Percentiles rank a stretch among this genome's conserved stretches.
Evolutionary conservation across 1,140 invertebrate genomes (phyloP).

Genomic region (Drosophila lacteicornis): DNA sequence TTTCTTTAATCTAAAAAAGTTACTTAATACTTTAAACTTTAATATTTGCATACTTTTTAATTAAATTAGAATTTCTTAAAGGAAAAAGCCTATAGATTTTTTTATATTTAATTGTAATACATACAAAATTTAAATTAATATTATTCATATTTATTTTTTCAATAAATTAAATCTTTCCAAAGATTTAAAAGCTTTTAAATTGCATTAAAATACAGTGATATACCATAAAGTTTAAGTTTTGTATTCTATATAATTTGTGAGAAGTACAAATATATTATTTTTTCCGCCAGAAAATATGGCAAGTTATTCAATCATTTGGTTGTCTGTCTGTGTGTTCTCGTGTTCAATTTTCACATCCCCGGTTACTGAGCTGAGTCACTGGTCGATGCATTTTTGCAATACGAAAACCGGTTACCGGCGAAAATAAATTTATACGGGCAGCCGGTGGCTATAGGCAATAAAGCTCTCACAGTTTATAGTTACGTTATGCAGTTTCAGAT

Average conservation of each 20-base stretch:
- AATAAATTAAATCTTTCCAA: neutral
- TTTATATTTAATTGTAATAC: no score
- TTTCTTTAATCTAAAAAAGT: neutral
- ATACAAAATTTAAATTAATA: no score
- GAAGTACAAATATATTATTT: neutral
- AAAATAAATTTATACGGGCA: constrained; percentile 40
- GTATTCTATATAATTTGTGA: neutral
- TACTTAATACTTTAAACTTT: neutral
- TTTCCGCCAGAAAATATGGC: neutral
- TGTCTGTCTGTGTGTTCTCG: neutral
- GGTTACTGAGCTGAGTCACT: constrained; percentile 35
- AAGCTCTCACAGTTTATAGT: constrained; percentile 46
- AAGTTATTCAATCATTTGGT: constrained; percentile 2
- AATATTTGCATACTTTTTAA: neutral
- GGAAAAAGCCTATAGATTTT: no score
- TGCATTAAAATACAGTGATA: neutral
- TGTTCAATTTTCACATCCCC: constrained; percentile 27
- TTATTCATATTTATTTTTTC: neutral
- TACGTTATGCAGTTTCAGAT: constrained; percentile 56
- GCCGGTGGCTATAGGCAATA: constrained; percentile 11
- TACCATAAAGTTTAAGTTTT: no score
- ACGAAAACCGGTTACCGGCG: constrained; percentile 78
- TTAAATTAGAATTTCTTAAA: neutral
- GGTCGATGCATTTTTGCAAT: constrained; percentile 58
- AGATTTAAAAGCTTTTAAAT: neutral